phyloP scores from a whole-genome alignment of 2,113 vertebrate genomes.

The Gallinago jamesoni region DNA sequence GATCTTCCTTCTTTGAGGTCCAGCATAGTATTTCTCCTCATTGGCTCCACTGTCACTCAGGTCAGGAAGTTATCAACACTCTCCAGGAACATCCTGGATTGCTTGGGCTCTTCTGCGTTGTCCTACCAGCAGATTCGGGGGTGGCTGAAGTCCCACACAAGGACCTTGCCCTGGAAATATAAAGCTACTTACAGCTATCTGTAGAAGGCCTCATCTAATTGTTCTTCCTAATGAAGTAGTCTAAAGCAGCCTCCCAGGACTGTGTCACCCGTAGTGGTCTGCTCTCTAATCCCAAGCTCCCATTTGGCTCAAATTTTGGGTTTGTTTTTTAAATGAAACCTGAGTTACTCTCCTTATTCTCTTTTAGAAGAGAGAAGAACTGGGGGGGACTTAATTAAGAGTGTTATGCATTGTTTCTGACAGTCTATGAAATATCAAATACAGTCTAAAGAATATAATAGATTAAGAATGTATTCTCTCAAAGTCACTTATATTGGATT shows the following conservation, averaged over 20 bases:
- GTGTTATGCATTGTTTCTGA: neutral
- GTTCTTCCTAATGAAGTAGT: neutral
- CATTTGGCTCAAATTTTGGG: neutral
- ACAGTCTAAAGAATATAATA: neutral
- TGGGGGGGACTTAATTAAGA: neutral
- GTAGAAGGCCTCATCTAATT: neutral
- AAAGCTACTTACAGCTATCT: neutral
- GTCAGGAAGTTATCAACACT: neutral
- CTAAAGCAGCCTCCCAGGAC: neutral
- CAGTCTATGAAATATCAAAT: neutral
- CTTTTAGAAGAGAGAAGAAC: neutral
- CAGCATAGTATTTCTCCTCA: neutral
- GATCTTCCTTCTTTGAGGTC: neutral
- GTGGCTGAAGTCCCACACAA: neutral
- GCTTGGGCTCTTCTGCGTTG: neutral
- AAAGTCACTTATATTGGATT: neutral
- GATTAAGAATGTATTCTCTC: neutral
- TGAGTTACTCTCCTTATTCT: neutral
- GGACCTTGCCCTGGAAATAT: neutral
- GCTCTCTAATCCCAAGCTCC: neutral
- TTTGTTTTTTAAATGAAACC: neutral
- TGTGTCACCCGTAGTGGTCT: neutral
- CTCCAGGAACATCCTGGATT: neutral
- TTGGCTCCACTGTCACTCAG: neutral
- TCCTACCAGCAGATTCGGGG: neutral